Base-by-base conservation (phyloP, 2,888 invertebrate species). In the Neoitamus cyanurus region DNA sequence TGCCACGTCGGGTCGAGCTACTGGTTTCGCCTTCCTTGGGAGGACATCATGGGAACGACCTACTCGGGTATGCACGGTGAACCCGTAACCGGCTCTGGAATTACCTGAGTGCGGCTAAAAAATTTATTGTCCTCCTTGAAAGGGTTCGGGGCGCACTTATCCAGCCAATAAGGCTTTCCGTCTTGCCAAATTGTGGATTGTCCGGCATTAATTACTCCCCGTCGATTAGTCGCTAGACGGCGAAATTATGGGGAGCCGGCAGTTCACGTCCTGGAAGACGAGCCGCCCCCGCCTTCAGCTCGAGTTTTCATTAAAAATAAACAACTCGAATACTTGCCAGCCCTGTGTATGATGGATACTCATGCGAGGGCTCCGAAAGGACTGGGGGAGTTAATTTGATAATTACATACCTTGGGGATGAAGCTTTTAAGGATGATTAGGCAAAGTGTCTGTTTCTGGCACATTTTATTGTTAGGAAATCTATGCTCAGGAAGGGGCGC, bases 401-500 rank as follows among this genome's bases (percentile, higher is more conserved):
- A 82, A 82, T 82, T 82, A 82, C 69, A 69, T 68, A 82, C 82
- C 69, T 82, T 42, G 37, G 82, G 82, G 82, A 82, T 69, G 82
- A 69, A 82, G 82, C 82, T 82, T 82, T 82, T 82, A 82, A 37
- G 82, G 82, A 69, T 82, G 82, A 82, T 82, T 82, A 82, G 82
- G 82, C 82, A 82, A 82, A 82, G 82, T 82, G 82, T 82, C 82
- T 82, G 82, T 69, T 82, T 69, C 69, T 82, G 82, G 82, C 82
- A 82, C 68, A 69, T 82, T 82, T 82, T 82, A 78, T 78, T 78
- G 78, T 78, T 58, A 48, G 78, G 20, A 78, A 78, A 78, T 78
- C 46, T 58, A 73, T 73, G 78, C 31, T 48, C 48, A 31, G 58
- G 78, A 78, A 58, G 78, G 78, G 78, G 46, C 34, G 30, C 15